Base-by-base conservation (phyloP, 1,140 invertebrate genomes). In the Uloborus diversus region DNA sequence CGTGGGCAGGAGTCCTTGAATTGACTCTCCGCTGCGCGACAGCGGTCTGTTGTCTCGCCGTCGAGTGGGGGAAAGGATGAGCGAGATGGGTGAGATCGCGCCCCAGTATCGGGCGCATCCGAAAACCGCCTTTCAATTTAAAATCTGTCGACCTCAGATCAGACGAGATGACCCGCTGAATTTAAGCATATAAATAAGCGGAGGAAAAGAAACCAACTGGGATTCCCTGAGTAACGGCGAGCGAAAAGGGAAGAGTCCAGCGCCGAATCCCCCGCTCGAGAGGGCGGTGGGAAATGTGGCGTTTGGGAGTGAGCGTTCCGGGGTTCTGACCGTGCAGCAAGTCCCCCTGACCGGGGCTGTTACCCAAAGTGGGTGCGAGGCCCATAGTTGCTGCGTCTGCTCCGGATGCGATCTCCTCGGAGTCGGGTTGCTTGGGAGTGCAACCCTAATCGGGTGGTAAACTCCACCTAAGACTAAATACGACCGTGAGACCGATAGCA, bases 181-280 rank as follows among this genome's bases (percentile, higher is more conserved):
- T 89, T 93, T 93, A 93, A 93, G 92, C 93, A 94, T 94, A 93
- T 93, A 89, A 94, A n/a, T n/a, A 92, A 93, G 92, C 92, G 92
- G 91, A 94, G 93, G 92, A 94, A 94, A 94, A 94, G 91, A 94
- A 94, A 94, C 91, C 92, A 93, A 94, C 91, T 83, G 91, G 91
- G 92, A 94, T 94, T 93, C 90, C 91, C 91, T 88, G 88, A 94
- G 92, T 94, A 94, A 89, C 91, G 90, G 93, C 92, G 92, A 94
- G 91, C 90, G 92, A 94, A 94, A 88, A 89, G 91, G 92, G 89
- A 93, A 86, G 27, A 93, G 92, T 90, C 89, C 92, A 93, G 88
- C 90, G 88, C 88, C 85, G 87, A 91, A 91, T 89, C 86, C 85
- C 85, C 70, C 30, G 78, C 82, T 81, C 65, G 83, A 53, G 71